Conservation (phyloP, 2,797 vertebrate species). For the Yasuhikotakia modesta region DNA sequence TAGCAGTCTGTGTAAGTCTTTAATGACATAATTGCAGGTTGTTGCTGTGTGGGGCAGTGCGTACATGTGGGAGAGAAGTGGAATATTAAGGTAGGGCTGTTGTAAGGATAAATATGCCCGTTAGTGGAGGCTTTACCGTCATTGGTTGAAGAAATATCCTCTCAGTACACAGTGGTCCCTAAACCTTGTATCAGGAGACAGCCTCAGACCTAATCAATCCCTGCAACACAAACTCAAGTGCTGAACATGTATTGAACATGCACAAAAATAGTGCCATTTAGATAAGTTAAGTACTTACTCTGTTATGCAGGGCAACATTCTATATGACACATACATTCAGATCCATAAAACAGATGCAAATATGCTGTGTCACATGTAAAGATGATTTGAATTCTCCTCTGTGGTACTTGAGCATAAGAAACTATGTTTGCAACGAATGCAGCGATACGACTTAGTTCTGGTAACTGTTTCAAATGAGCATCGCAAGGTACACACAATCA, state of each 20-base stretch:
- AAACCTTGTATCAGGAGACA: conserved; percentile 66
- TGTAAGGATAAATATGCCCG: conserved; percentile 56
- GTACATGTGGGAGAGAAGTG: conserved; percentile 46
- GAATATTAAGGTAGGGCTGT: conserved; percentile 48
- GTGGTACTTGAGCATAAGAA: conserved; percentile 21
- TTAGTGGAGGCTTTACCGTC: conserved; percentile 60
- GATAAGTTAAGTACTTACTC: neutral
- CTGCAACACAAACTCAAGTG: neutral
- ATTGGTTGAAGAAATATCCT: conserved; percentile 60
- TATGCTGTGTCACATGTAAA: neutral
- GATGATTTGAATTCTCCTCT: conserved; percentile 10
- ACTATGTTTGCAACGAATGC: conserved; percentile 29
- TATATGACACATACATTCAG: conserved; percentile 14
- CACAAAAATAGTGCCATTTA: neutral
- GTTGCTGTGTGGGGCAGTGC: conserved; percentile 60
- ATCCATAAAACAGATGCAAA: neutral
- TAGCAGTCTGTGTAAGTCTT: conserved; percentile 71
- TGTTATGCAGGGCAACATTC: conserved; percentile 6
- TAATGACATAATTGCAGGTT: conserved; percentile 82
- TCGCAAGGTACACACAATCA: conserved; percentile 5
- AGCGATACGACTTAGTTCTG: no score
- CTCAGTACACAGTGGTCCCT: conserved; percentile 57
- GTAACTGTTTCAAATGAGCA: conserved; percentile 46
- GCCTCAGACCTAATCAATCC: conserved; percentile 36
- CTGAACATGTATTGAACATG: neutral